Percentiles rank a stretch among this genome's conserved stretches.
Conservation (phyloP, 2,113 vertebrate species). For the Hyperopisus bebe region DNA sequence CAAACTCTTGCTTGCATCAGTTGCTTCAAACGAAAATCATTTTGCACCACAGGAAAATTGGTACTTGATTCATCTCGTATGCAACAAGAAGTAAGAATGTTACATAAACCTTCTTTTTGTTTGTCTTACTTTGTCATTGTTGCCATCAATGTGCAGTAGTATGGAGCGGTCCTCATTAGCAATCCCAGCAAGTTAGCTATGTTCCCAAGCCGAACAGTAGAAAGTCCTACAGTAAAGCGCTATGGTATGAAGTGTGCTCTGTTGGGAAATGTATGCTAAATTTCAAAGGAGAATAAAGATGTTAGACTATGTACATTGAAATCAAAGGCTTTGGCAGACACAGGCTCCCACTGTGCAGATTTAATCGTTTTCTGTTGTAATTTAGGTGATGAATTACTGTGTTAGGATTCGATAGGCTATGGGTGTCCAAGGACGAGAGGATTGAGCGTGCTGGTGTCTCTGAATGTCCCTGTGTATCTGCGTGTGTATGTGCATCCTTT, state of each 20-base stretch:
- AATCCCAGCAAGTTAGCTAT: neutral
- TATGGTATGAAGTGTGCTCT: neutral
- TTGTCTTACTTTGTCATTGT: neutral
- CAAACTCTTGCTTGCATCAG: neutral
- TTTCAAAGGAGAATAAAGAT: neutral
- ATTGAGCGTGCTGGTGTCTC: neutral
- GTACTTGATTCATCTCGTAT: neutral
- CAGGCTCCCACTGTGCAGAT: neutral
- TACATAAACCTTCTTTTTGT: neutral
- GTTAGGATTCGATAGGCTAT: neutral
- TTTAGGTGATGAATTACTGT: neutral
- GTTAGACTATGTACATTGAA: neutral
- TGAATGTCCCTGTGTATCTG: neutral
- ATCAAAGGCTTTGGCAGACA: neutral
- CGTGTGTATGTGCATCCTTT: neutral
- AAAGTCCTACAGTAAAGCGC: neutral
- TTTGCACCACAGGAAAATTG: neutral
- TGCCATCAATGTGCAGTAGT: neutral
- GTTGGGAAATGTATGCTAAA: neutral
- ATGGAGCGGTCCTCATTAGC: neutral
- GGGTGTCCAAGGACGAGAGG: neutral
- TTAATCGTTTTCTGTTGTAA: neutral
- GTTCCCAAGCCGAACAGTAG: neutral
- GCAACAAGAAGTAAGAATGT: neutral
- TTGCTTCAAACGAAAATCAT: neutral